A percentile compares a stretch with the other conserved stretches of the same genome.
Evolutionary conservation across 2,797 vertebrate genomes (phyloP).

Genomic region (Lepus townsendii): DNA sequence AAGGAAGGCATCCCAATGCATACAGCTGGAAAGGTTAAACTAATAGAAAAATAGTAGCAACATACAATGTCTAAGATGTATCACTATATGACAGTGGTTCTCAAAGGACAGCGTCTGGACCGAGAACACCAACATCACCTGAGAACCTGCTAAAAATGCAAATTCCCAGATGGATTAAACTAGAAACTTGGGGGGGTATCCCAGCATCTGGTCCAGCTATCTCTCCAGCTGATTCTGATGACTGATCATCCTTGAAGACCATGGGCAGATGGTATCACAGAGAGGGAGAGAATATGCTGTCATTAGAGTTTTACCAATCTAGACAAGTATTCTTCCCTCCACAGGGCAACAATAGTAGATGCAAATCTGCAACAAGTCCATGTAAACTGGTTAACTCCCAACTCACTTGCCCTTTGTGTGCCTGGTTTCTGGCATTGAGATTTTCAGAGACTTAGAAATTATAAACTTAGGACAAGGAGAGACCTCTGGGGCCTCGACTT

Average conservation of each 20-base stretch:
- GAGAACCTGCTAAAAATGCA: not conserved
- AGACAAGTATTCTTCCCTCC: not conserved
- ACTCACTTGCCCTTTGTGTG: not conserved
- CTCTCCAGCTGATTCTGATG: not conserved
- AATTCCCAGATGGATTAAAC: not conserved
- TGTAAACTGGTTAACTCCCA: not conserved
- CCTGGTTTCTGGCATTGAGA: not conserved
- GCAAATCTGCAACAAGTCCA: not conserved
- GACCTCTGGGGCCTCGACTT: not conserved
- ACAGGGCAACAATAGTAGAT: not conserved
- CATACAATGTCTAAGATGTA: not conserved
- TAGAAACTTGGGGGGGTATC: not conserved
- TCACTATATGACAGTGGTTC: not conserved
- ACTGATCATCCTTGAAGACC: not conserved
- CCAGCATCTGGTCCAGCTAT: not conserved
- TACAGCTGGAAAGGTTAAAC: not conserved
- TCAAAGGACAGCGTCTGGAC: not conserved
- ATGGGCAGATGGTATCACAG: not conserved
- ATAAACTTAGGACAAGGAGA: not conserved
- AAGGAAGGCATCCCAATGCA: not conserved
- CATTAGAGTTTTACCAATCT: not conserved
- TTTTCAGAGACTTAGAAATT: not conserved
- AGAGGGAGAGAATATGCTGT: not conserved
- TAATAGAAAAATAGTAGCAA: not conserved
- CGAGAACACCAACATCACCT: not conserved